phyloP scores from a whole-genome alignment of 2,113 vertebrate genomes.

The Calonectris borealis region DNA sequence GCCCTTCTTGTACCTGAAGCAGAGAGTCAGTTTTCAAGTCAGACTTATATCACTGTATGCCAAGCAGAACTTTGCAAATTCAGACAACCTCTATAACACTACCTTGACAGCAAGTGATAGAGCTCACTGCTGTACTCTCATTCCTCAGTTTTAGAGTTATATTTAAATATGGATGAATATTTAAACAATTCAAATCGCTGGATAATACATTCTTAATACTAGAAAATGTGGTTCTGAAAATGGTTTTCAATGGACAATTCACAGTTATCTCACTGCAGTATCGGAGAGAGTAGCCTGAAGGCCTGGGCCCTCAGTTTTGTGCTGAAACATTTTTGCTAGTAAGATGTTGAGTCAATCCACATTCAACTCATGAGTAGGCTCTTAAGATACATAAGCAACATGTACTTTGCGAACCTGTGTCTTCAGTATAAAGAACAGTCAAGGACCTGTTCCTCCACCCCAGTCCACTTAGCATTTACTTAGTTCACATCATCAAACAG shows the following conservation, averaged over 20 bases:
- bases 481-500: background rate
- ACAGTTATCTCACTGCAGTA: background rate
- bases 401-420: background rate
- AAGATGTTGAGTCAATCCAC: background rate
- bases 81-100: background rate
- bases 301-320: background rate
- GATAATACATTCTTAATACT: background rate
- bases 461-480: background rate
- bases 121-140: background rate
- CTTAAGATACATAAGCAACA: background rate
- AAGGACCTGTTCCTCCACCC: background rate
- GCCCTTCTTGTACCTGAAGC: conserved; percentile 88
- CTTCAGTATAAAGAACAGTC: background rate
- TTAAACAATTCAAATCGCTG: background rate
- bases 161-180: background rate
- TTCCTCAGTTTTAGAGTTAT: background rate
- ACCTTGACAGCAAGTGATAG: background rate
- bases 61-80: conserved; percentile 8
- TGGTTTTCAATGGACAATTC: background rate
- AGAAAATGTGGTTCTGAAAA: background rate
- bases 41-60: conserved; percentile 37
- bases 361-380: background rate
- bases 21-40: conserved; percentile 83
- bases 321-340: background rate
- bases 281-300: background rate